Evolutionary conservation across 2,888 invertebrate species (phyloP).

Genomic region (Dorcus parallelipipedus): DNA sequence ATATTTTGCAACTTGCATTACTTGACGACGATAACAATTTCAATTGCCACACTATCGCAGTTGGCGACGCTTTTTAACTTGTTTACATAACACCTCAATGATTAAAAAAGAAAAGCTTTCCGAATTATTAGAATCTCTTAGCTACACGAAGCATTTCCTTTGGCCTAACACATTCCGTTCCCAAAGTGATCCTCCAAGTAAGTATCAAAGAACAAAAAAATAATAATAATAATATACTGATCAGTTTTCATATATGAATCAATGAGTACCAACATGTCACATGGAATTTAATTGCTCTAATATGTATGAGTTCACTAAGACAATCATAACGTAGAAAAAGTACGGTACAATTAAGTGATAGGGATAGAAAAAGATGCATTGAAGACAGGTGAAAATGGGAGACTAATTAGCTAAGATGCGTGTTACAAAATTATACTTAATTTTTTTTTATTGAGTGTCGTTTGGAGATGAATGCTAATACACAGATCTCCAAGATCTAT

Average conservation of each 20-base stretch:
- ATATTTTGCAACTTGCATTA: constrained; percentile 59
- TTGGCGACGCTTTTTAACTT: too few species aligned
- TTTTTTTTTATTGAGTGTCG: neutral
- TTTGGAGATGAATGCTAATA: constrained; percentile 21
- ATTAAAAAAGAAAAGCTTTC: too few species aligned
- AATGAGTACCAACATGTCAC: too few species aligned
- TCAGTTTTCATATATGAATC: too few species aligned
- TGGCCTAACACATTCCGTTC: neutral
- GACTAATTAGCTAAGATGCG: neutral
- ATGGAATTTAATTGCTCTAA: too few species aligned
- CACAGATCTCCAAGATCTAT: constrained; percentile 46
- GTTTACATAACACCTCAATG: too few species aligned
- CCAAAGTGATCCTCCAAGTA: neutral
- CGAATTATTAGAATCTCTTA: too few species aligned
- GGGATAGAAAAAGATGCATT: neutral
- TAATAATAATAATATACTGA: too few species aligned
- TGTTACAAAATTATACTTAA: constrained; percentile 5
- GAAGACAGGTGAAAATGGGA: neutral
- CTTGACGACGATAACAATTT: constrained; percentile 59
- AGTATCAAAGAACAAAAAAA: neutral
- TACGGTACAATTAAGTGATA: neutral
- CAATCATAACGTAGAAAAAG: neutral
- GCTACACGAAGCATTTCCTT: too few species aligned
- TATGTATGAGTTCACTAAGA: neutral
- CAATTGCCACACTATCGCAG: constrained; percentile 43